Conservation (phyloP, 2,888 invertebrate species). For the Stegophylla sp. region DNA sequence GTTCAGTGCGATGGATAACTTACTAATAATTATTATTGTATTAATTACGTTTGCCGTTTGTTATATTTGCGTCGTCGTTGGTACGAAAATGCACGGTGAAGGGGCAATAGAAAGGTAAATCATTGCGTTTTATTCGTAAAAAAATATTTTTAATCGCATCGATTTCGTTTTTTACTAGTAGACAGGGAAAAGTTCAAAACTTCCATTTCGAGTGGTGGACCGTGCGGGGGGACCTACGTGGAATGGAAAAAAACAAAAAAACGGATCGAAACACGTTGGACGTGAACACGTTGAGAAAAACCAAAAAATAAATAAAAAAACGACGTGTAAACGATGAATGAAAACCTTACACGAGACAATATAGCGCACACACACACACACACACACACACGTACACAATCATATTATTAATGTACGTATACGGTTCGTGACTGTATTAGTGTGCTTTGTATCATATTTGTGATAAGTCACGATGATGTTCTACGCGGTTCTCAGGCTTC, state of each 20-base stretch:
- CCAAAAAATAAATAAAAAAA: too few species aligned
- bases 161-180: neutral
- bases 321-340: neutral
- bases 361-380: neutral
- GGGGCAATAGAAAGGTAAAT: slow-evolving; percentile 10
- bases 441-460: neutral
- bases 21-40: neutral
- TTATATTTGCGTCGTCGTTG: neutral
- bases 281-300: too few species aligned
- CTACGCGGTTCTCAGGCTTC: slow-evolving; percentile 7
- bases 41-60: neutral
- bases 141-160: too few species aligned
- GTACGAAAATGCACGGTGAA: slow-evolving; percentile 1
- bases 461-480: slow-evolving; percentile 40
- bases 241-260: neutral
- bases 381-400: neutral
- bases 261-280: neutral
- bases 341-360: neutral
- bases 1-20: neutral
- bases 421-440: neutral
- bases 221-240: neutral
- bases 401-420: neutral
- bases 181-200: slow-evolving; percentile 45
- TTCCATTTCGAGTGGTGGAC: neutral
- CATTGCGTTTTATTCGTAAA: too few species aligned